Evolutionary conservation across 2,888 invertebrate genomes (phyloP).

Genomic region (Alviniconcha strummeri): DNA sequence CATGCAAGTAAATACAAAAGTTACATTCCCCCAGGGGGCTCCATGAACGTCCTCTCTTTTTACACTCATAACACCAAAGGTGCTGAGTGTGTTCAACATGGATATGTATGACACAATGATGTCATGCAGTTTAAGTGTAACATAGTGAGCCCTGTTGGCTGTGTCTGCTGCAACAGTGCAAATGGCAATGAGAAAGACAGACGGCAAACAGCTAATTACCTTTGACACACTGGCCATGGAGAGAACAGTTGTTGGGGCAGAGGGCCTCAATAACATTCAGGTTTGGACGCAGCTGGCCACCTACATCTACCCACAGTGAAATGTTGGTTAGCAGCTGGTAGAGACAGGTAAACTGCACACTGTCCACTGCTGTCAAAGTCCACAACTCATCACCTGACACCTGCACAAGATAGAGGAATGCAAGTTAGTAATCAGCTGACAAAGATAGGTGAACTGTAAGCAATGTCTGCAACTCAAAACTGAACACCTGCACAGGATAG

Average conservation of each 20-base stretch:
- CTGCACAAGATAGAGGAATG: constrained; percentile 8
- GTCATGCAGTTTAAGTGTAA: too few relatives aligned
- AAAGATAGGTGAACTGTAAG: background rate
- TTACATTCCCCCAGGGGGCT: too few relatives aligned
- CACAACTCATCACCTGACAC: constrained; percentile 37
- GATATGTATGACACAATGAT: too few relatives aligned
- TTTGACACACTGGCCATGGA: constrained; percentile 43
- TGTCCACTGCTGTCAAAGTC: constrained; percentile 34
- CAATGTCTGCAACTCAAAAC: too few relatives aligned
- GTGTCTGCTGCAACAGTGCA: too few relatives aligned
- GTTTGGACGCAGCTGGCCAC: constrained; percentile 35
- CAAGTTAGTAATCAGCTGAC: background rate
- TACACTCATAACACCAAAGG: too few relatives aligned
- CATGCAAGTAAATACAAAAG: too few relatives aligned
- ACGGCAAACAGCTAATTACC: constrained; percentile 34
- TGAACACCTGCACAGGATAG: too few relatives aligned
- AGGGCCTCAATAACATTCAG: constrained; percentile 31
- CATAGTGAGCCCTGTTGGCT: too few relatives aligned
- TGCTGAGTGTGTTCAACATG: too few relatives aligned
- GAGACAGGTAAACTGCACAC: constrained; percentile 30
- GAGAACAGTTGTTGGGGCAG: constrained; percentile 49
- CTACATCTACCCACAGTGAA: constrained; percentile 35
- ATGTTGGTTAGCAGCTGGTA: constrained; percentile 29
- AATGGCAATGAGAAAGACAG: too few relatives aligned
- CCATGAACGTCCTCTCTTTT: too few relatives aligned